Evolutionary conservation across 2,113 vertebrate species (phyloP).

Genomic region (Calyptomena viridis): DNA sequence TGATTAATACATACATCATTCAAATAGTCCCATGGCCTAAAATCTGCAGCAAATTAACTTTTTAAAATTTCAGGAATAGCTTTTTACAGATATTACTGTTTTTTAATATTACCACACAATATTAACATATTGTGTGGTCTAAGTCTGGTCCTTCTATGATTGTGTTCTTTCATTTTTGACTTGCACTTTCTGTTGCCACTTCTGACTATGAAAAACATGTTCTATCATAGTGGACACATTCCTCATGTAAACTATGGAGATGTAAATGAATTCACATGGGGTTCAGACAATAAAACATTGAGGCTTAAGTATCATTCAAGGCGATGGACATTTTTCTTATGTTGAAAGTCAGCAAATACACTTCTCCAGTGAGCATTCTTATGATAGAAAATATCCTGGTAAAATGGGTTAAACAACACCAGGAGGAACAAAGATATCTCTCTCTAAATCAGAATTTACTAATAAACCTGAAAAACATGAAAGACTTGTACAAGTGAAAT

Average conservation of each 20-base stretch:
- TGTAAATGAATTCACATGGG: neutral
- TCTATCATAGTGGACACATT: neutral
- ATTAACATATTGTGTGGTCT: too few species aligned
- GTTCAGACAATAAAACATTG: neutral
- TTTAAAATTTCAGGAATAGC: neutral
- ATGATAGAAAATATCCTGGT: neutral
- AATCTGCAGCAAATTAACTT: neutral
- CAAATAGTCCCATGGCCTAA: neutral
- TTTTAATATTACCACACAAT: too few species aligned
- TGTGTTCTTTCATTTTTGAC: neutral
- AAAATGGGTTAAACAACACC: neutral
- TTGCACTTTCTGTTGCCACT: neutral
- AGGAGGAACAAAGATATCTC: neutral
- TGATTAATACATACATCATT: neutral
- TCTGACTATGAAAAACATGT: neutral
- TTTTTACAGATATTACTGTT: neutral
- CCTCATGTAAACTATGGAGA: neutral
- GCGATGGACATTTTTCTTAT: neutral
- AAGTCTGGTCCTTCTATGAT: neutral
- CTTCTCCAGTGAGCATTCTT: neutral
- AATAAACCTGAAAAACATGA: neutral
- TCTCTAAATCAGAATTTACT: neutral
- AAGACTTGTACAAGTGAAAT: neutral
- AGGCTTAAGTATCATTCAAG: neutral
- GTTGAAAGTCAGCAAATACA: slow-evolving; percentile 1